Percentiles rank a stretch among this genome's conserved stretches.
Conservation (phyloP, 2,797 vertebrate species). For the Gastrophryne carolinensis region DNA sequence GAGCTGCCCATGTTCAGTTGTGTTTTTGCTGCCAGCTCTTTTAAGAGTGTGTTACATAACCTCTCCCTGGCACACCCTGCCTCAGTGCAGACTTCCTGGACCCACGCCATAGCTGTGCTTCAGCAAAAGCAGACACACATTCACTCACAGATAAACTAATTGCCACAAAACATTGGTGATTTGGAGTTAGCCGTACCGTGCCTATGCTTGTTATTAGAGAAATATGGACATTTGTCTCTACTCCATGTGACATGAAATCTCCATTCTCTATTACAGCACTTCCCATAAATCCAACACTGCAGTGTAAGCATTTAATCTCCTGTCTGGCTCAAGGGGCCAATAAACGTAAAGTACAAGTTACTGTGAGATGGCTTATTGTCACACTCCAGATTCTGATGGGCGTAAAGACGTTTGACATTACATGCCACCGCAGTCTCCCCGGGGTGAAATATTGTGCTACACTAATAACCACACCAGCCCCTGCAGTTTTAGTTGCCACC, state of each 20-base stretch:
- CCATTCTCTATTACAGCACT: background rate
- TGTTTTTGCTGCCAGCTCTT: constrained; percentile 11
- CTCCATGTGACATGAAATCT: background rate
- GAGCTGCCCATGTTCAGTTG: background rate
- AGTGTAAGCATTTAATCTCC: background rate
- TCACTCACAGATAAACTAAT: background rate
- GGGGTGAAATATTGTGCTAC: background rate
- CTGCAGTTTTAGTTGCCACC: background rate
- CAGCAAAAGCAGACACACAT: constrained; percentile 33
- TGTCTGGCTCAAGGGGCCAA: background rate
- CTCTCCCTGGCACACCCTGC: constrained; percentile 38
- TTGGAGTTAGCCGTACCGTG: background rate
- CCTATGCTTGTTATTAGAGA: background rate
- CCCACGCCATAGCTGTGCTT: constrained; percentile 28
- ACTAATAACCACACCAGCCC: background rate
- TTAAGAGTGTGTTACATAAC: constrained; percentile 39
- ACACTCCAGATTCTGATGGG: background rate
- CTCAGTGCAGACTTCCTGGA: constrained; percentile 31
- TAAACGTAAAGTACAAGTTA: background rate
- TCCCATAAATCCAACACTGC: background rate
- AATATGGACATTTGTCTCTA: background rate
- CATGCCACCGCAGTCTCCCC: background rate
- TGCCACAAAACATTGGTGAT: background rate
- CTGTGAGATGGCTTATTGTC: background rate
- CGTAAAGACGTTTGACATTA: background rate